Percentiles rank a stretch among this genome's conserved stretches.
Evolutionary conservation across 2,797 vertebrate genomes (phyloP).

Genomic region (Eremophila alpestris): DNA sequence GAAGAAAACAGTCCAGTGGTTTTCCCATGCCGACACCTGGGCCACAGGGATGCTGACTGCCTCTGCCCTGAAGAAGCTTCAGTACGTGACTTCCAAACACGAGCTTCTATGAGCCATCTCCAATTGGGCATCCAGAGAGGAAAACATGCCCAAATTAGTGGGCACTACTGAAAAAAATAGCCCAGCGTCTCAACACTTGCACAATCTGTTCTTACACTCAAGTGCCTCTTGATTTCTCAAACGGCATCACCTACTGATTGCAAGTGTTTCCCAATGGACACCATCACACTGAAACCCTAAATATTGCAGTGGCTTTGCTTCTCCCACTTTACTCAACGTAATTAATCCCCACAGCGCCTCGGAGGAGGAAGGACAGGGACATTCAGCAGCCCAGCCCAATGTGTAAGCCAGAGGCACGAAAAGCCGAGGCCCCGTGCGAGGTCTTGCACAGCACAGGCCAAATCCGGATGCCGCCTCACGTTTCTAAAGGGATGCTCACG

Average conservation of each 20-base stretch:
- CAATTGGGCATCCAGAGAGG: background rate
- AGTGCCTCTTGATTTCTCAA: background rate
- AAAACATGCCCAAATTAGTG: conserved; percentile 18
- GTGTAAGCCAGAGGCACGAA: background rate
- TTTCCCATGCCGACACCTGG: background rate
- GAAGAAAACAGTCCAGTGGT: background rate
- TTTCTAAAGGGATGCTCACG: background rate
- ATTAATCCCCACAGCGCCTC: background rate
- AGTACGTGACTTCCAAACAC: background rate
- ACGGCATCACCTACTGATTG: background rate
- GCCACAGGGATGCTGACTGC: background rate
- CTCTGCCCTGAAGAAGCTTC: background rate
- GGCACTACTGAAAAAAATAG: background rate
- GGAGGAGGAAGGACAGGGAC: background rate
- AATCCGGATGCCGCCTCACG: background rate
- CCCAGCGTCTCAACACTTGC: background rate
- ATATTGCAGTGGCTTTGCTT: background rate
- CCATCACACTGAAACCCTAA: background rate
- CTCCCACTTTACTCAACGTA: background rate
- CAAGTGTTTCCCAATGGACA: background rate
- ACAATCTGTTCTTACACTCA: background rate
- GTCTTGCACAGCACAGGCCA: background rate
- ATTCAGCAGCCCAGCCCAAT: background rate
- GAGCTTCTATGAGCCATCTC: background rate
- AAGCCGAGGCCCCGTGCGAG: background rate